A percentile compares a stretch with the other conserved stretches of the same genome.
Evolutionary conservation across 2,888 invertebrate species (phyloP).

Genomic region (Leucania comma): DNA sequence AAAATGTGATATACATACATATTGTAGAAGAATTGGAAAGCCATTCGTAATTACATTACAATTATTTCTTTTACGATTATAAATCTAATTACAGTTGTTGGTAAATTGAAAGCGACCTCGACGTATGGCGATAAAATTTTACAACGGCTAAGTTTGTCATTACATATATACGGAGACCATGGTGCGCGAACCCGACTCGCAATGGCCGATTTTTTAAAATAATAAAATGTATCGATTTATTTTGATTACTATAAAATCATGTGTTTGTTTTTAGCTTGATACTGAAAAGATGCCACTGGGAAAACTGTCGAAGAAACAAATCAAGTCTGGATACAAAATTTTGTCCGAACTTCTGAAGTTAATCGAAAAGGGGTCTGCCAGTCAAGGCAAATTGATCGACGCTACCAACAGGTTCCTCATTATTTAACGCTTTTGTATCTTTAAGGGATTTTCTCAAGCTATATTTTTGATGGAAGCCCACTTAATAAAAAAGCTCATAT

Average conservation of each 20-base stretch:
- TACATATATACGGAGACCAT: too few species aligned
- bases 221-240: neutral
- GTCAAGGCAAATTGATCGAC: slow-evolving; percentile 92
- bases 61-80: too few species aligned
- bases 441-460: neutral
- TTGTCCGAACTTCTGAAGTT: slow-evolving; percentile 93
- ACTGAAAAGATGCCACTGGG: slow-evolving; percentile 99
- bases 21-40: too few species aligned
- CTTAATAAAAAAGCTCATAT: too few species aligned
- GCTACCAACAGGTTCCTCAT: slow-evolving; percentile 93
- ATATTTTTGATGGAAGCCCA: neutral
- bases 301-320: slow-evolving; percentile 97
- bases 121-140: too few species aligned
- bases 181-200: too few species aligned
- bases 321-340: slow-evolving; percentile 96
- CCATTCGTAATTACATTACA: too few species aligned
- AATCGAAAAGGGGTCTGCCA: slow-evolving; percentile 87
- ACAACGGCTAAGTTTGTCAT: too few species aligned
- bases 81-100: too few species aligned
- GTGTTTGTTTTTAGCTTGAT: slow-evolving; percentile 92
- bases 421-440: neutral
- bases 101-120: too few species aligned
- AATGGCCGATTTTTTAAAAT: neutral
- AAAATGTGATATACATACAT: slow-evolving; percentile 8
- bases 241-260: too few species aligned